Conservation (phyloP, 2,888 invertebrate genomes). For the Nomada ruficornis region DNA sequence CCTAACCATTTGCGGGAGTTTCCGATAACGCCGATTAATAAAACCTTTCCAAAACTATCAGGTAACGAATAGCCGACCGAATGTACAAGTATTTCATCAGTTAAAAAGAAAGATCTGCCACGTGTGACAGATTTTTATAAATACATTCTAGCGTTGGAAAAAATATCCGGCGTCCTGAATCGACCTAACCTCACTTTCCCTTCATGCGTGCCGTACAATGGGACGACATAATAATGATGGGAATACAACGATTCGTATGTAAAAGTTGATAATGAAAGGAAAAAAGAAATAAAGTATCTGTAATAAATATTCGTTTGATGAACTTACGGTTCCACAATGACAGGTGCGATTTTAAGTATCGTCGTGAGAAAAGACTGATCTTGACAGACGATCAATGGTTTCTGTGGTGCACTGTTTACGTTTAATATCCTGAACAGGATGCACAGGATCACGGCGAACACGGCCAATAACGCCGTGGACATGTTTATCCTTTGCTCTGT, state of each 20-base stretch:
- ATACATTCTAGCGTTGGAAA: neutral
- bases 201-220: neutral
- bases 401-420: slow-evolving; percentile 92
- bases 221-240: neutral
- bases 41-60: neutral
- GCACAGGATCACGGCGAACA: slow-evolving; percentile 92
- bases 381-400: slow-evolving; percentile 91
- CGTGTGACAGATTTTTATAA: neutral
- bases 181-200: slow-evolving; percentile 63
- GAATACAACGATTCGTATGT: neutral
- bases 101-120: neutral
- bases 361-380: slow-evolving; percentile 91
- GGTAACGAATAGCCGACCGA: neutral
- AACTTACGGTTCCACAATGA: slow-evolving; percentile 94
- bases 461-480: slow-evolving; percentile 93
- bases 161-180: neutral
- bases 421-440: slow-evolving; percentile 93
- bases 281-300: no score
- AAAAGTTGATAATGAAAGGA: no score
- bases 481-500: slow-evolving; percentile 84
- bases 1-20: slow-evolving; percentile 23
- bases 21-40: slow-evolving; percentile 13
- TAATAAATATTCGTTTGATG: no score
- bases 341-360: slow-evolving; percentile 91
- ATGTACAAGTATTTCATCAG: neutral